Evolutionary conservation across 1,140 invertebrate genomes (phyloP).

Genomic region (Mya arenaria): DNA sequence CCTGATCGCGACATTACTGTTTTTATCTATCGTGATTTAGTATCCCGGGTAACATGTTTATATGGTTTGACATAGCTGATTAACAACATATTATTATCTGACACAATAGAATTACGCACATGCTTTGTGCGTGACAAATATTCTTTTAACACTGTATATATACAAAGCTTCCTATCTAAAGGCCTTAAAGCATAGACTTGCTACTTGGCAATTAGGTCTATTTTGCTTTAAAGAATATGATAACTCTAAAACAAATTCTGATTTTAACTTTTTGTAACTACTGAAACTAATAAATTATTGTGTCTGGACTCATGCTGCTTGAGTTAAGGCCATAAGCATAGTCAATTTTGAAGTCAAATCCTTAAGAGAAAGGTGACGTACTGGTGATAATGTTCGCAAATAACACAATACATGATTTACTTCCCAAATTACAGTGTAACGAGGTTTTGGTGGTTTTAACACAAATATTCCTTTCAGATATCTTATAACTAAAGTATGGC

Average conservation of each 20-base stretch:
- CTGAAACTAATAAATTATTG: not conserved
- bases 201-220: conserved; percentile 19
- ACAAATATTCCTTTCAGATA: conserved; percentile 51
- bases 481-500: conserved; percentile 30
- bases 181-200: conserved; percentile 2
- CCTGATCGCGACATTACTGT: conserved; percentile 21
- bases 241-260: conserved; percentile 19
- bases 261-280: conserved; percentile 6
- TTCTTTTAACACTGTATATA: conserved; percentile 9
- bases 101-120: not conserved
- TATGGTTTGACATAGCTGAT: conserved; percentile 27
- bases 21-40: not conserved
- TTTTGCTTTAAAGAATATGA: conserved; percentile 24
- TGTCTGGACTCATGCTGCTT: conserved; percentile 4
- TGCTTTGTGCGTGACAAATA: conserved; percentile 28
- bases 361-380: conserved; percentile 15
- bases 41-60: conserved; percentile 36
- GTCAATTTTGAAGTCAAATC: conserved; percentile 39
- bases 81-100: not conserved
- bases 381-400: conserved; percentile 18
- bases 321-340: conserved; percentile 37
- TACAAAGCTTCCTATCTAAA: conserved; percentile 42
- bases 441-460: conserved; percentile 28
- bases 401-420: conserved; percentile 36
- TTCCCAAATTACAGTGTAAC: conserved; percentile 44